These are phyloP conservation scores for Pteruthius melanotis DNA, from an alignment of 2,113 vertebrate species.

Conservation along the genomic window DNA sequence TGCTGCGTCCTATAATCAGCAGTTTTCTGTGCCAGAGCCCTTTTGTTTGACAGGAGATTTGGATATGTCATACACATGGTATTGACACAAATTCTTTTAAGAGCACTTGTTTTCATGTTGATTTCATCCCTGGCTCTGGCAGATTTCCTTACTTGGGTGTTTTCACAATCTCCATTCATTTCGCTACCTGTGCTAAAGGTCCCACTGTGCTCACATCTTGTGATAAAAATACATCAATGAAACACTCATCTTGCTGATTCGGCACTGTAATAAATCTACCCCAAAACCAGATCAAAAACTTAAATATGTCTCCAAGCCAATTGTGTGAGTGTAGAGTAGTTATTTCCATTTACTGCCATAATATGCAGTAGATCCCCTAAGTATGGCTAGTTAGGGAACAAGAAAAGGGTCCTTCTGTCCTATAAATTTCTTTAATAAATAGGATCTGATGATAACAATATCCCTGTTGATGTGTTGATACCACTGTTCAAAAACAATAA, in stretches of 20 bases:
- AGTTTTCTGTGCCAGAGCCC: neutral
- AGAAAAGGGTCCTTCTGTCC: neutral
- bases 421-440: neutral
- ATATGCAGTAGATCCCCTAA: neutral
- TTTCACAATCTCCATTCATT: neutral
- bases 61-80: neutral
- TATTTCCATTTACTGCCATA: neutral
- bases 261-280: neutral
- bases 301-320: neutral
- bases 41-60: neutral
- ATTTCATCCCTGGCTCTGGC: neutral
- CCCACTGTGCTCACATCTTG: neutral
- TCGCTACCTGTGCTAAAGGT: neutral
- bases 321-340: neutral
- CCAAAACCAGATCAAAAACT: neutral
- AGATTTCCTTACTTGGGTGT: neutral
- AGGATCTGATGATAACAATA: neutral
- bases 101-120: neutral
- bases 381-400: neutral
- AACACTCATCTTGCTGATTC: neutral
- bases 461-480: neutral
- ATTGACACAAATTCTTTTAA: neutral
- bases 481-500: neutral
- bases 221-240: neutral
- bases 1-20: neutral